Base-by-base conservation (phyloP, 1,140 invertebrate species). In the Bombus pyrosoma region DNA sequence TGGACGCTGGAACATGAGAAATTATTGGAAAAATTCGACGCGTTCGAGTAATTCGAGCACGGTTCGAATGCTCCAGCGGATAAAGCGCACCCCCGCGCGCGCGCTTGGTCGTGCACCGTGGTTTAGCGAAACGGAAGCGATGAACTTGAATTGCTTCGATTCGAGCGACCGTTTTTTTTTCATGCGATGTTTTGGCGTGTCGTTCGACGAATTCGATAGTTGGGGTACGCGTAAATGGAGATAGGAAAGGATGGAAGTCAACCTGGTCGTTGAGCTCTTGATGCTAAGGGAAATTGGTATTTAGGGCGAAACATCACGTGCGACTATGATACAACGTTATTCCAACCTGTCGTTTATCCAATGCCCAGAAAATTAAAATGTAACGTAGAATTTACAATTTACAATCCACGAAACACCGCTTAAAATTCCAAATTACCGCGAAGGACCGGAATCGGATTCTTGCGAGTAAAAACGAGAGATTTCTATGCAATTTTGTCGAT, bases 1-100 rank as follows among this genome's bases (percentile, higher is more conserved):
- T 41, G 75, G 53, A 39, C 75, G 57, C 57, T 41, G 37, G 75
- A 80, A 80, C 64, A 80, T 71, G 64, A 83, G 74, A 78, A 78
- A 78, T 68, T 83, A 69, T 69, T 69, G 53, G 82, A 69, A 83
- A 83, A 78, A 83, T 83, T 83, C 75, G 74, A 83, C 75, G 74
- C 74, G 74, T 78, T 53, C 62, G 81, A 57, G 62, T 73, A 57
- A 66, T 68, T 39, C 43, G 74, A 53, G 34, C 74, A 32, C 74
- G 74, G 39, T 28, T 81, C 80, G 43, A 77, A 78, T 22, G 28
- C 18, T 18, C 62, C 13, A n/a, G 12, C 62, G 53, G 37, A 77
- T 62, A n/a, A 43, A 22, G 32, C 32, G 18, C 18, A 25, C 10
- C n/a, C 15, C n/a, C n/a, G 62, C 1, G 72, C 1, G 75, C 43